A percentile compares a stretch with the other conserved stretches of the same genome.
These are phyloP conservation scores for Lepidocyrtoides sp. DNA, from an alignment of 2,888 invertebrate species.

Conservation along the genomic window DNA sequence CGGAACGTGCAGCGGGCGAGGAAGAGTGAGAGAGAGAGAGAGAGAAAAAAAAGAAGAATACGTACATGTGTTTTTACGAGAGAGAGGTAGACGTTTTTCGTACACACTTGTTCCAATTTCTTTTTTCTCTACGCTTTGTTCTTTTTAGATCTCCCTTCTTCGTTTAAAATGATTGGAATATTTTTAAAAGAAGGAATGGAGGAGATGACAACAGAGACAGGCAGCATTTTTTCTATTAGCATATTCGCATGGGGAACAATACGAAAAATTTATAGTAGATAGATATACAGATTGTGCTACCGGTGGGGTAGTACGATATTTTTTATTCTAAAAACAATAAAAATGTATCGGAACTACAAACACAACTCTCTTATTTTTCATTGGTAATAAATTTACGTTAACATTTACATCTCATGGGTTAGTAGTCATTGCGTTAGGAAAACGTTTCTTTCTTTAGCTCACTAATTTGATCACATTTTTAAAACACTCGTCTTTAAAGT, in stretches of 20 bases:
- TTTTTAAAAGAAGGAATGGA: constrained; percentile 19
- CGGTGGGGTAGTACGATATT: neutral
- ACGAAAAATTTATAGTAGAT: neutral
- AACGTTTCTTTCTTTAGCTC: too few species aligned
- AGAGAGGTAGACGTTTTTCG: constrained; percentile 9
- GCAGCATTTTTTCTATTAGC: neutral
- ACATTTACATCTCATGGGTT: constrained; percentile 59
- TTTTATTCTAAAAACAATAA: neutral
- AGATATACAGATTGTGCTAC: neutral
- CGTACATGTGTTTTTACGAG: constrained; percentile 37
- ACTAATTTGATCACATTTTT: too few species aligned
- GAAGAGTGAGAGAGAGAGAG: neutral
- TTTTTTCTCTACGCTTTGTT: constrained; percentile 18
- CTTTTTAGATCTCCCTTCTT: constrained; percentile 14
- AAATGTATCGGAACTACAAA: neutral
- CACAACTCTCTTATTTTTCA: constrained; percentile 43
- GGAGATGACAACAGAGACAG: neutral
- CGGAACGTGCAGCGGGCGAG: constrained; percentile 33
- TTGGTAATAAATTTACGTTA: constrained; percentile 66
- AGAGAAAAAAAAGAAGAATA: neutral
- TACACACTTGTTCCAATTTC: constrained; percentile 59
- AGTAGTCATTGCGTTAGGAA: neutral
- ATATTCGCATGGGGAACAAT: neutral
- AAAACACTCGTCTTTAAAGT: too few species aligned
- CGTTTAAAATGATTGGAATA: constrained; percentile 52